Evolutionary conservation across 1,140 invertebrate species (phyloP).

Genomic region (Agrilus planipennis): DNA sequence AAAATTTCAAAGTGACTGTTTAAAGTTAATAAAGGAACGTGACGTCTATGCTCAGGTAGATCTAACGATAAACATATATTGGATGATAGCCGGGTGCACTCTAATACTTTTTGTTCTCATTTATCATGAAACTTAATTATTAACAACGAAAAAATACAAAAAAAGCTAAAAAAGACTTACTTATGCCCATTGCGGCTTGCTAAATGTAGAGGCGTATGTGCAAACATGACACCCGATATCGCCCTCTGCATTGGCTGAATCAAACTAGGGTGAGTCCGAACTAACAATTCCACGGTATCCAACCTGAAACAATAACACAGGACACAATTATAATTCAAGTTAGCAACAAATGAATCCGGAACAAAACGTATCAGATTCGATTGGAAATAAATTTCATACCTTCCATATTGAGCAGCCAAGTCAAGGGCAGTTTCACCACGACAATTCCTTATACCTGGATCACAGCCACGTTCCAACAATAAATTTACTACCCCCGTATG

Average conservation of each 20-base stretch:
- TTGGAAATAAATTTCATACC: constrained; percentile 38
- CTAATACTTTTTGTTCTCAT: no score
- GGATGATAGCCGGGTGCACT: no score
- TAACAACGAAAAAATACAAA: no score
- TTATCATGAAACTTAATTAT: no score
- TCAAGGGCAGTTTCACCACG: constrained; percentile 87
- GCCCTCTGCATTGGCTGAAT: constrained; percentile 53
- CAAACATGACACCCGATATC: constrained; percentile 49
- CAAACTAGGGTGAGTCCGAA: constrained; percentile 67
- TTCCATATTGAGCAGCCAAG: constrained; percentile 84
- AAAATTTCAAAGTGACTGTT: no score
- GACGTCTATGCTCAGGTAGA: no score
- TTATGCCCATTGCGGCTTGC: constrained; percentile 89
- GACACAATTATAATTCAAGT: not conserved
- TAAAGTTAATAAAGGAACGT: no score
- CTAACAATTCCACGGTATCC: constrained; percentile 77
- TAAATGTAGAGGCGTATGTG: constrained; percentile 84
- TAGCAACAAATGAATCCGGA: not conserved
- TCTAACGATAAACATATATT: no score
- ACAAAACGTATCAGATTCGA: constrained; percentile 2
- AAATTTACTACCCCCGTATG: constrained; percentile 80
- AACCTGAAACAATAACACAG: constrained; percentile 40
- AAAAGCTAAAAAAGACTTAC: constrained; percentile 39
- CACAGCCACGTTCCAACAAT: constrained; percentile 74
- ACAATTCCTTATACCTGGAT: constrained; percentile 80